Evolutionary conservation across 2,888 invertebrate species (phyloP), one percentile per base, ranked within the genome.

Genomic region (Folsomia manolachei): DNA sequence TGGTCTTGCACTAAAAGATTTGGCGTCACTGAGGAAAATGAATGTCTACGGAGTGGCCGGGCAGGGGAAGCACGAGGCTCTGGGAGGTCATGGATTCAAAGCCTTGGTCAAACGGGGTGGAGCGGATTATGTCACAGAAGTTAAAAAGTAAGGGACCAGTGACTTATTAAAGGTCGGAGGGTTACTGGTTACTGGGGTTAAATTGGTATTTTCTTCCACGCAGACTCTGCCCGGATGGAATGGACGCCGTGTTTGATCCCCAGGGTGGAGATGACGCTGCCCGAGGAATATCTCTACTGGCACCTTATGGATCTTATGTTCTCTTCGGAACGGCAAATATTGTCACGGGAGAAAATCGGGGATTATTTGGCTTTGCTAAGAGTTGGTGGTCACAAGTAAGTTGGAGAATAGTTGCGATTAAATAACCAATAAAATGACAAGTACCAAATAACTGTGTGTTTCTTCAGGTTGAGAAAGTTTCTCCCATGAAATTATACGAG

Each of bases 341-440:
- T 82, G 93, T 94, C 82, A 92, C 93, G 81, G 94, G 94, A 77
- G 94, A 94, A 86, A 93, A 93, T 18, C 93, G 93, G 86, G 94
- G 94, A 85, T 90, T 94, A 87, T 93, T 94, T 86, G 93, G 92
- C 83, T 91, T 92, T 81, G 94, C 94, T 7, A 66, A 52, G 64
- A 9, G 27, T 25, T 64, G 64, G 64, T 64, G 64, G 64, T 9
- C 39, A 39, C 39, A 39, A 14, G 39, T 39, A 39, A 39, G 14
- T 39, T 39, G 14, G 7, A 9, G 7, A 39, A 39, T n/a, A n/a
- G n/a, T n/a, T n/a, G n/a, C n/a, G n/a, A n/a, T n/a, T n/a, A n/a
- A n/a, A n/a, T n/a, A n/a, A n/a, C n/a, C n/a, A n/a, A n/a, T n/a
- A n/a, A n/a, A n/a, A n/a, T n/a, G n/a, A n/a, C n/a, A n/a, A n/a